Conservation (phyloP, 2,888 invertebrate genomes). For the Lucinisca nassula region DNA sequence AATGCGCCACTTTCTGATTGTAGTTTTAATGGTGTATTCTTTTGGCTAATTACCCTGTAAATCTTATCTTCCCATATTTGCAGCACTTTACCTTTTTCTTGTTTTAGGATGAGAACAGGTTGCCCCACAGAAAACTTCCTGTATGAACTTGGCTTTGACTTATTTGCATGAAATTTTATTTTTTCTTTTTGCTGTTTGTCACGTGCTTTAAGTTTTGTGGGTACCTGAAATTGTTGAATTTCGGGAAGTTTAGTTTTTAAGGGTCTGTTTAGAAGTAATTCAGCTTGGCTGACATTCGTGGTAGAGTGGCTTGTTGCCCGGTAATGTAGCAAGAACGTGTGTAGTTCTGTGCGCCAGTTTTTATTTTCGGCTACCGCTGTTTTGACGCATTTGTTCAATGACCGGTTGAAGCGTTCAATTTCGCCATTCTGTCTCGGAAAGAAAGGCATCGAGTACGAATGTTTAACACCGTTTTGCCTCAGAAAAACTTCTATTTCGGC, state of each 20-base stretch:
- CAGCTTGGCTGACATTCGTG: background rate
- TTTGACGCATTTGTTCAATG: conserved; percentile 34
- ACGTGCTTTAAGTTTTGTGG: background rate
- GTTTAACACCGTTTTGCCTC: conserved; percentile 34
- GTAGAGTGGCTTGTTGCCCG: conserved; percentile 24
- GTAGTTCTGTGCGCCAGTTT: conserved; percentile 36
- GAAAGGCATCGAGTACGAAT: conserved; percentile 48
- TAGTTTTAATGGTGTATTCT: background rate
- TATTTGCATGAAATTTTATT: conserved; percentile 17
- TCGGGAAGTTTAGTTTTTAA: conserved; percentile 23
- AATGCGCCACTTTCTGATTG: background rate
- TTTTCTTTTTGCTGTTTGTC: background rate
- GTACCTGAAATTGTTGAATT: background rate
- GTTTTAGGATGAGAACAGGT: background rate
- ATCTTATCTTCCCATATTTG: background rate
- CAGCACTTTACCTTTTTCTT: background rate
- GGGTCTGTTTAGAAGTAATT: conserved; percentile 12
- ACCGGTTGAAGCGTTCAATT: conserved; percentile 58
- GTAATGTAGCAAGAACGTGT: conserved; percentile 13
- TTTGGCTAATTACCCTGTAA: conserved; percentile 12
- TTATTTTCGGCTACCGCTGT: conserved; percentile 31
- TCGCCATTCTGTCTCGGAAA: conserved; percentile 50
- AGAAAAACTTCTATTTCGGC: conserved; percentile 31
- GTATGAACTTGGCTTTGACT: background rate
- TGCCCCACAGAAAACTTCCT: conserved; percentile 14